phyloP scores from a whole-genome alignment of 2,113 vertebrate genomes.

The Neomonachus schauinslandi region DNA sequence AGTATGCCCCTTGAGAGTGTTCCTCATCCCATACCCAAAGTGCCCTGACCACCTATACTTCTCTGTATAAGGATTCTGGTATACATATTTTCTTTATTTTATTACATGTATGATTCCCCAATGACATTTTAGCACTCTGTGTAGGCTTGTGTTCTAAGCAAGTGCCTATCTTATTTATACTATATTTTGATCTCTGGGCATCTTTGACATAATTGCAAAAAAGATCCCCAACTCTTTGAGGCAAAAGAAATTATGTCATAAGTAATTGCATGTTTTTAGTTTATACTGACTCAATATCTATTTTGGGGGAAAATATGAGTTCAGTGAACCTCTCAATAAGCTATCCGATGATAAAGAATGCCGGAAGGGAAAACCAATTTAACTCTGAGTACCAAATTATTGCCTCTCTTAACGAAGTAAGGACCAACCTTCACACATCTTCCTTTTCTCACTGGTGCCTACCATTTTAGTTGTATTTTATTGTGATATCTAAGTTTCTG shows the following conservation, averaged over 20 bases:
- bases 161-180: not conserved
- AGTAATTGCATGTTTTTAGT: not conserved
- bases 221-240: not conserved
- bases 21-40: not conserved
- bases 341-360: not conserved
- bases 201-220: not conserved
- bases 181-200: not conserved
- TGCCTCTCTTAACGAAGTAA: not conserved
- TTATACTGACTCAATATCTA: not conserved
- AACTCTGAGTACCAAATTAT: not conserved
- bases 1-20: not conserved
- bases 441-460: not conserved
- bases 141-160: not conserved
- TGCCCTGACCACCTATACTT: not conserved
- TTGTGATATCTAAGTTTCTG: not conserved
- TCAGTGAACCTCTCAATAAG: not conserved
- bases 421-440: not conserved
- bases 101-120: not conserved
- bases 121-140: not conserved
- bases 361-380: not conserved
- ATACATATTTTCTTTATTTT: not conserved
- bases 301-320: not conserved
- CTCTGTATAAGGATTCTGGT: not conserved
- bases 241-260: conserved; percentile 11
- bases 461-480: conserved; percentile 4